Base-by-base conservation (phyloP, 2,797 vertebrate species). In the Chaetophractus vellerosus region DNA sequence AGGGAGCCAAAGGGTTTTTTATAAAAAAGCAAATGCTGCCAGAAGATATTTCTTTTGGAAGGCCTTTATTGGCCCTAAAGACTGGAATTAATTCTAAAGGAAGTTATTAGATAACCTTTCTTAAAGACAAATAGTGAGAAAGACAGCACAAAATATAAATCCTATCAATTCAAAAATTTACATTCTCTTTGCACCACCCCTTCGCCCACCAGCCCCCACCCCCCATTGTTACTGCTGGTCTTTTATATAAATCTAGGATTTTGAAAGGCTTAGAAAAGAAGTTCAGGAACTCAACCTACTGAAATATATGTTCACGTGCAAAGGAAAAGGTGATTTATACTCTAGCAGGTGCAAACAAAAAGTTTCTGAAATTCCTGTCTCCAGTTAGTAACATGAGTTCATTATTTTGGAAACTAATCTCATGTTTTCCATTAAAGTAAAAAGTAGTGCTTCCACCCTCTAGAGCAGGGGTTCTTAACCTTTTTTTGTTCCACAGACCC, bases 381-480 rank as follows among this genome's bases (percentile, higher is more conserved):
- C 64, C 18, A 71, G 28, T 84, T 88, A 57, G 57, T 95, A 72
- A 89, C 31, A 71, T 63, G 21, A 90, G 12, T 85, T 91, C 19
- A 41, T 61, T 61, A 81, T 83, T 93, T 91, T 93, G 63, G 59
- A 90, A 94, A 79, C 12, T 31, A 94, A 76, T 59, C 5, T 63
- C 41, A 38, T 31, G 63, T 94, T 87, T 96, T 76, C 55, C 14
- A 2, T 81, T 94, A 64, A 92, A 90, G 64, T 24, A 11, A 28
- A 83, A 87, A 91, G 78, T 38, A 12, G 21, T 16, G 68, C 41
- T n/a, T 41, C 38, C n/a, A 80, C 28, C 28, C 45, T 68, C 23
- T 71, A 33, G 45, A 45, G 8, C 45, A 45, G 45, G 45, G 45
- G 45, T 45, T 45, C 10, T 45, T 45, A 45, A 45, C 45, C 45